Percentiles rank a stretch among this genome's conserved stretches.
These are phyloP conservation scores for Echinarachnius parma DNA, from an alignment of 53 echinoderm and acorn worm genomes.

Conservation along the genomic window DNA sequence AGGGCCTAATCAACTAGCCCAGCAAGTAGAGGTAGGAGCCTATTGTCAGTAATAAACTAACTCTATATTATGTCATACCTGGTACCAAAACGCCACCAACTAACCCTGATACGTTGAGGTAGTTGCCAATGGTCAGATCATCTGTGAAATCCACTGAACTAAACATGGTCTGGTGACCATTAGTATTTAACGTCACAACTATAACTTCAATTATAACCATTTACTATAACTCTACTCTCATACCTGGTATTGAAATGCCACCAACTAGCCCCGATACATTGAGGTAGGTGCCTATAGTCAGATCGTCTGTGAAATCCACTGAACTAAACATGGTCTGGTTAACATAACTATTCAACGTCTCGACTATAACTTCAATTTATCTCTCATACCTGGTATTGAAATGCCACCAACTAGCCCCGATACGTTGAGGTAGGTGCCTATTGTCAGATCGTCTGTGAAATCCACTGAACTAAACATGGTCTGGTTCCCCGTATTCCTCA, in stretches of 20 bases:
- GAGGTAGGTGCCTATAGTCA: conserved; percentile 13
- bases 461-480: conserved; percentile 39
- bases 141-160: conserved; percentile 27
- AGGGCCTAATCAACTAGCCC: no score
- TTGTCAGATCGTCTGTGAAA: conserved; percentile 36
- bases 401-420: conserved; percentile 42
- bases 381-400: conserved; percentile 57
- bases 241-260: conserved; percentile 53
- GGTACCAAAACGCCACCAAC: conserved; percentile 40
- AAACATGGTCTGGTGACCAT: conserved; percentile 37
- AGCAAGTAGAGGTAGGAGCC: no score
- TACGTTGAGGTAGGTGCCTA: conserved; percentile 40
- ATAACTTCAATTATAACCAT: no score
- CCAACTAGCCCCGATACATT: conserved; percentile 34
- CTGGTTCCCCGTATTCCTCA: conserved; percentile 44
- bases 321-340: conserved; percentile 33
- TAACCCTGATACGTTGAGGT: conserved; percentile 32
- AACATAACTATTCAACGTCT: conserved; percentile 15
- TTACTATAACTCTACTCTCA: no score
- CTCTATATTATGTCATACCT: no score
- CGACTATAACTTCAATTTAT: no score
- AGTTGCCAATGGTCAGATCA: conserved; percentile 8
- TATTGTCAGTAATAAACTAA: no score
- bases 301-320: conserved; percentile 29
- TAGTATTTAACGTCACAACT: conserved; percentile 10